Conservation (phyloP, 2,888 invertebrate genomes). For the Psylliodes chrysocephalus region DNA sequence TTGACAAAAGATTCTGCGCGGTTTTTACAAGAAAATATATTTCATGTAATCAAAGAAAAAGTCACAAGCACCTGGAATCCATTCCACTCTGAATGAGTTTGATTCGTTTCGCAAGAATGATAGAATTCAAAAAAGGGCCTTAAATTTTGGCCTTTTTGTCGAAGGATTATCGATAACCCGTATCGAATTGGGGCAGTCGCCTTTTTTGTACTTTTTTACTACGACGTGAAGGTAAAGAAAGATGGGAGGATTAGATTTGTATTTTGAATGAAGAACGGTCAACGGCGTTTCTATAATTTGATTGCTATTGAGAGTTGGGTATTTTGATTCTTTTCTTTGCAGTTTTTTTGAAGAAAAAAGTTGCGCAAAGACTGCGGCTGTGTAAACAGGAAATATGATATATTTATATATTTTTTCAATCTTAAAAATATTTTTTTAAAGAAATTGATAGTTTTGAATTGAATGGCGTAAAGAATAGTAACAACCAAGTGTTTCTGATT, state of each 20-base stretch:
- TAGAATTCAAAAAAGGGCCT: conserved; percentile 29
- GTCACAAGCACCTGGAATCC: conserved; percentile 38
- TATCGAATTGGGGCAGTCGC: conserved; percentile 43
- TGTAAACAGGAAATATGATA: conserved; percentile 8
- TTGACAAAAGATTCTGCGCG: conserved; percentile 40
- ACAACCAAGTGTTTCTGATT: no score
- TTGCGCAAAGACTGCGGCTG: not conserved
- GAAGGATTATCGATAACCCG: conserved; percentile 45
- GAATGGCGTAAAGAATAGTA: no score
- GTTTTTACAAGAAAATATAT: conserved; percentile 36
- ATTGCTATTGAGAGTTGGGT: not conserved
- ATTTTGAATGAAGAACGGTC: conserved; percentile 24
- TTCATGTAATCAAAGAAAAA: conserved; percentile 29
- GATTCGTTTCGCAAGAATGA: conserved; percentile 41
- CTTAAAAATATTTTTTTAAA: no score
- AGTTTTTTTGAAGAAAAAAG: no score
- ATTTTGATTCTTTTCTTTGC: conserved; percentile 15
- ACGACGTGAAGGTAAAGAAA: conserved; percentile 44
- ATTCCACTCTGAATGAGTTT: conserved; percentile 27
- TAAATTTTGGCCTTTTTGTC: conserved; percentile 36
- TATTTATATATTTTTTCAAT: not conserved
- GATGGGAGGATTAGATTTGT: conserved; percentile 41
- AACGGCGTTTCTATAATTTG: conserved; percentile 13
- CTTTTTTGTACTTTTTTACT: conserved; percentile 33
- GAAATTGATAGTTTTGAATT: no score